Evolutionary conservation across 2,888 invertebrate genomes (phyloP).

Genomic region (Autographa gamma): DNA sequence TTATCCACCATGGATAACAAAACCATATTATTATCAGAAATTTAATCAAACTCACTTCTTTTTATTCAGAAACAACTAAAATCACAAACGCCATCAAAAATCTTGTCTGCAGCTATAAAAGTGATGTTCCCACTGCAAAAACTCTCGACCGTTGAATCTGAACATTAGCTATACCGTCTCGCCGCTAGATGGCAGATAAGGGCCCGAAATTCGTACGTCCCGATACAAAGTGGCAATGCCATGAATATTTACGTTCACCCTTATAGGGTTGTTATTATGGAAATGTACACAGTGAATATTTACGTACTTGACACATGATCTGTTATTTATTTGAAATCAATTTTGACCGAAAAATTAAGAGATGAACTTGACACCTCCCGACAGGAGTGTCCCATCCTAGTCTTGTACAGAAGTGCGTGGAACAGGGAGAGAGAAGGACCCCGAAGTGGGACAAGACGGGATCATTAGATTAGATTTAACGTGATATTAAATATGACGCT

Average conservation of each 20-base stretch:
- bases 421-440: no score
- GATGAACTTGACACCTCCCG: no score
- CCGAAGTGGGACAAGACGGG: no score
- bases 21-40: no score
- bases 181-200: conserved; percentile 26
- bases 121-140: background rate
- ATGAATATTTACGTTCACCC: conserved; percentile 10
- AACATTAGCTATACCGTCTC: conserved; percentile 15
- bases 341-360: no score
- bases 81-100: background rate
- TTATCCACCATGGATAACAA: no score
- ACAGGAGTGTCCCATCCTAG: no score
- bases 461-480: background rate
- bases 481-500: background rate
- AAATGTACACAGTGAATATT: conserved; percentile 12
- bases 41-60: background rate
- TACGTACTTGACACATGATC: background rate
- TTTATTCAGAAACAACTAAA: background rate
- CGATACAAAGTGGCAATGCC: conserved; percentile 9
- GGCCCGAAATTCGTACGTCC: conserved; percentile 17
- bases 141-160: conserved; percentile 20
- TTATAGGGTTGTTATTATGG: conserved; percentile 21
- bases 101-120: background rate
- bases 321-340: background rate
- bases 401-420: no score